Evolutionary conservation across 2,888 invertebrate genomes (phyloP).

Genomic region (Dryocosmus kuriphilus): DNA sequence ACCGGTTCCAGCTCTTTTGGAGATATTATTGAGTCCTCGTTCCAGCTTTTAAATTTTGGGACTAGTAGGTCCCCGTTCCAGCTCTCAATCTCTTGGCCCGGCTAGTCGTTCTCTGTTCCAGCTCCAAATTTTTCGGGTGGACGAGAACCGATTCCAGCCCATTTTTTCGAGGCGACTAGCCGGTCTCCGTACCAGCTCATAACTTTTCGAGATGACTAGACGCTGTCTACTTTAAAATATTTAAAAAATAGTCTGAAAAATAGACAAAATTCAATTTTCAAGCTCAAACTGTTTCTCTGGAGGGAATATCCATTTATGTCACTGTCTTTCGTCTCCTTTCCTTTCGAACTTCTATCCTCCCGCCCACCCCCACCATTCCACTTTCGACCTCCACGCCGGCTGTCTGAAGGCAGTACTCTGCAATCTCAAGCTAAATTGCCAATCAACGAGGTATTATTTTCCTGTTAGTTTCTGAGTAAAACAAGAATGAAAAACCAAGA

Average conservation of each 20-base stretch:
- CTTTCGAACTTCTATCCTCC: not conserved
- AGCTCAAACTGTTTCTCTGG: not conserved
- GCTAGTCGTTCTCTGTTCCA: too few relatives aligned
- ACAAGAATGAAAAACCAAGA: constrained; percentile 41
- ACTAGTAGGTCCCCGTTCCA: too few relatives aligned
- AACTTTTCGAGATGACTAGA: too few relatives aligned
- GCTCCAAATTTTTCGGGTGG: too few relatives aligned
- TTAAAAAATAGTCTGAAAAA: not conserved
- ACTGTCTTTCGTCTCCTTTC: constrained; percentile 3
- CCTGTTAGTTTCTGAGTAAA: constrained; percentile 69
- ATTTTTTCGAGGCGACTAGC: too few relatives aligned
- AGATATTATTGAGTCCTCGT: too few relatives aligned
- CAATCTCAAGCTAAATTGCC: constrained; percentile 75
- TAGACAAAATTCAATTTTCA: not conserved
- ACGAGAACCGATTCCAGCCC: too few relatives aligned
- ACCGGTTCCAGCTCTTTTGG: too few relatives aligned
- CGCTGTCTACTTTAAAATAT: too few relatives aligned
- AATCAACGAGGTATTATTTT: constrained; percentile 76
- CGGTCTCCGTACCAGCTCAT: too few relatives aligned
- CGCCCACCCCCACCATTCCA: not conserved
- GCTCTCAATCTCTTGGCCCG: too few relatives aligned
- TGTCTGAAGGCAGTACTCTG: constrained; percentile 55
- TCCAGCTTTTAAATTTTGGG: too few relatives aligned
- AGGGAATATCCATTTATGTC: constrained; percentile 17
- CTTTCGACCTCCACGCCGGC: constrained; percentile 46